Evolutionary conservation across 2,113 vertebrate species (phyloP).

Genomic region (Mobula hypostoma): DNA sequence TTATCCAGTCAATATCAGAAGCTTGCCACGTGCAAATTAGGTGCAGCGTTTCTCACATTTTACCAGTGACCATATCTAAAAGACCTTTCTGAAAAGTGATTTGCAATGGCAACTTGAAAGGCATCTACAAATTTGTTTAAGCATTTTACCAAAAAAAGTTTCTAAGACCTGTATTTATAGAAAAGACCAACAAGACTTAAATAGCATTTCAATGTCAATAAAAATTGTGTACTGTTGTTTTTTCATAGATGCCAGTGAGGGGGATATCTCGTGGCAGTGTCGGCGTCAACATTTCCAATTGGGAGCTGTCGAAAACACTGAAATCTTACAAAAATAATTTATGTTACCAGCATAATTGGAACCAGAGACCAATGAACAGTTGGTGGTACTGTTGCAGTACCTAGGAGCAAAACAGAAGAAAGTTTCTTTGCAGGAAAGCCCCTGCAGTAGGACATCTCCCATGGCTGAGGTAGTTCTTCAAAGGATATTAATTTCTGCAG

Average conservation of each 20-base stretch:
- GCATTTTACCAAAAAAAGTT: not conserved
- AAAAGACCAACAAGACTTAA: not conserved
- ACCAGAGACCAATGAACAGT: not conserved
- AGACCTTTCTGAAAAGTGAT: too few relatives aligned
- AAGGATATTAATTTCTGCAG: not conserved
- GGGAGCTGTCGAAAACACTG: not conserved
- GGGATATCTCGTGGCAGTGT: not conserved
- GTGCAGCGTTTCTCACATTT: too few relatives aligned
- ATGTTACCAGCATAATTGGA: not conserved
- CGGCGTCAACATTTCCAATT: not conserved
- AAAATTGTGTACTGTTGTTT: not conserved
- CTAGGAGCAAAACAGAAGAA: not conserved
- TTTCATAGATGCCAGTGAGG: not conserved
- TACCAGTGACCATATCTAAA: too few relatives aligned
- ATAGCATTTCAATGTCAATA: not conserved
- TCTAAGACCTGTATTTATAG: not conserved
- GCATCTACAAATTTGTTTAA: too few relatives aligned
- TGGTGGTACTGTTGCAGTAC: not conserved
- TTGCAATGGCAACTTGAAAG: too few relatives aligned
- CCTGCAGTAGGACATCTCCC: not conserved
- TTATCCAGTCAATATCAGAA: too few relatives aligned
- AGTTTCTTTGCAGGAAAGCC: not conserved
- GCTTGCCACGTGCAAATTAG: too few relatives aligned
- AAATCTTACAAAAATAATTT: not conserved
- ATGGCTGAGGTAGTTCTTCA: not conserved